These are phyloP conservation scores for Micromesistius poutassou DNA, from an alignment of 2,797 vertebrate species.

Conservation along the genomic window DNA sequence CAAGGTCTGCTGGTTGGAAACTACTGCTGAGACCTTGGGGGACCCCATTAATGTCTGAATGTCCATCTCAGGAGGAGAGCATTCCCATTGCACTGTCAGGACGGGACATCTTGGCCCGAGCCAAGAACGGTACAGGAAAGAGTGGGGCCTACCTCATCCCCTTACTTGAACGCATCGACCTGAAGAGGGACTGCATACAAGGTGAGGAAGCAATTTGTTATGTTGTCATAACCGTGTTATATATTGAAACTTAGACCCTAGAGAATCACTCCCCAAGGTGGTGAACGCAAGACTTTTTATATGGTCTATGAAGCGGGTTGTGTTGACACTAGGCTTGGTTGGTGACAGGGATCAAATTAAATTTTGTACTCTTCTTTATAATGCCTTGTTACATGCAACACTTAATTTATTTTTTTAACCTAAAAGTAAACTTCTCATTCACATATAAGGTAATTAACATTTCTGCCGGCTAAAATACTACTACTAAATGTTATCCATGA, in stretches of 20 bases:
- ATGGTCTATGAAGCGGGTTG: not conserved
- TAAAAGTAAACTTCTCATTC: too few species aligned
- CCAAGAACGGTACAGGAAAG: slow-evolving; percentile 99
- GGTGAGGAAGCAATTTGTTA: slow-evolving; percentile 73
- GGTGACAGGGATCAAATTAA: not conserved
- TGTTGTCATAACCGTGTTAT: not conserved
- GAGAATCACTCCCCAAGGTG: not conserved
- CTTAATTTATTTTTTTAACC: not conserved
- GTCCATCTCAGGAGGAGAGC: slow-evolving; percentile 88
- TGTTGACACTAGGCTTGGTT: not conserved
- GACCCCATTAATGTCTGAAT: not conserved
- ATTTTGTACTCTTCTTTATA: not conserved
- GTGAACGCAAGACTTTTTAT: not conserved
- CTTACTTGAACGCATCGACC: slow-evolving; percentile 99
- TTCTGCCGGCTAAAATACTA: too few species aligned
- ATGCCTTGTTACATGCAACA: not conserved
- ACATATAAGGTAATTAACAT: too few species aligned
- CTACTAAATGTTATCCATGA: not conserved
- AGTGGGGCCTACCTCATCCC: slow-evolving; percentile 99
- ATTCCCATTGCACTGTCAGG: slow-evolving; percentile 99
- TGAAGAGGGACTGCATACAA: slow-evolving; percentile 99
- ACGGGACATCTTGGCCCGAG: slow-evolving; percentile 98
- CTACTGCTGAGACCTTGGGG: not conserved
- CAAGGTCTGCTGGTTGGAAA: too few species aligned
- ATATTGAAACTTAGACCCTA: not conserved